A percentile compares a stretch with the other conserved stretches of the same genome.
Conservation (phyloP, 2,797 vertebrate genomes). For the Hyperoplus lanceolatus region DNA sequence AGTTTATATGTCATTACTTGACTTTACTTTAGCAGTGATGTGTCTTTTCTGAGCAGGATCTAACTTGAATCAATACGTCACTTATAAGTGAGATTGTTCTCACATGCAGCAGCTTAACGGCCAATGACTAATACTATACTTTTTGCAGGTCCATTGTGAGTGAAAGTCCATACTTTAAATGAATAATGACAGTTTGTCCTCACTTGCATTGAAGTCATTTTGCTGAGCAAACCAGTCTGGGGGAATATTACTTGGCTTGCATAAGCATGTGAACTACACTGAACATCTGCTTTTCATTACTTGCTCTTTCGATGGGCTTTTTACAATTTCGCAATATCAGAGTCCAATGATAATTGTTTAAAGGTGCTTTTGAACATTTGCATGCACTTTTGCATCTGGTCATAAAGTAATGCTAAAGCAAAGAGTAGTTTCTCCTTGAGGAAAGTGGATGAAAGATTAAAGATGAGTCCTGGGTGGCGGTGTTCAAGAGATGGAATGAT, state of each 20-base stretch:
- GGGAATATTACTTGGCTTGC: background rate
- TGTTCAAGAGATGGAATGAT: slow-evolving; percentile 75
- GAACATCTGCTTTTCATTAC: slow-evolving; percentile 66
- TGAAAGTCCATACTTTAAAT: background rate
- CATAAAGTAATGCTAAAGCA: background rate
- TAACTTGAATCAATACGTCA: background rate
- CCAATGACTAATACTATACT: background rate
- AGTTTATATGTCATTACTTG: background rate
- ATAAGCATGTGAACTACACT: background rate
- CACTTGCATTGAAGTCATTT: background rate
- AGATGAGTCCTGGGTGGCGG: slow-evolving; percentile 73
- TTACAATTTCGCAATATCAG: slow-evolving; percentile 39
- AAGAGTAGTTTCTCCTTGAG: slow-evolving; percentile 9
- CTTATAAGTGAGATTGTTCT: background rate
- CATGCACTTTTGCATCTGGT: background rate
- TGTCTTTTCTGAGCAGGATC: background rate
- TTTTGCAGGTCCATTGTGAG: background rate
- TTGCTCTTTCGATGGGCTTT: background rate
- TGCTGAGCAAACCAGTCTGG: slow-evolving; percentile 9
- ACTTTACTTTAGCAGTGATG: background rate
- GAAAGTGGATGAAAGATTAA: slow-evolving; percentile 6
- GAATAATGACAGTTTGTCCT: background rate
- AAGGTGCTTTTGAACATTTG: slow-evolving; percentile 17
- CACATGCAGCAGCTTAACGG: background rate
- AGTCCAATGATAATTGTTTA: slow-evolving; percentile 7